Evolutionary conservation across 2,113 vertebrate species (phyloP), one percentile per base, ranked within the genome.

Genomic region (Ameiurus melas): DNA sequence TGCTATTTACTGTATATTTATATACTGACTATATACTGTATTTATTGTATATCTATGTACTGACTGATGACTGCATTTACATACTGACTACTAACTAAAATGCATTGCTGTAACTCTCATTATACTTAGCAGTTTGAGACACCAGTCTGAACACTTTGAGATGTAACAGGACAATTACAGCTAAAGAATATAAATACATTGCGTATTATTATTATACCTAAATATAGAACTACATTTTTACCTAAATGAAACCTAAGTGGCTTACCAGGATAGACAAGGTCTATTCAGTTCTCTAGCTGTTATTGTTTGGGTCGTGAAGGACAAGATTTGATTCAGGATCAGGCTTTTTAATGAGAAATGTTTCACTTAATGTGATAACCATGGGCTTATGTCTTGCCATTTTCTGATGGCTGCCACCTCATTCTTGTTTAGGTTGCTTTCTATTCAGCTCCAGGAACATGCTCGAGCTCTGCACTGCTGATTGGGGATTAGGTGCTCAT

Each of bases 401-500:
- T 79, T 77, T 88, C 71, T 82, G 73, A 79, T 86, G 66, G 68
- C 84, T 86, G 71, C 79, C 55, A 39, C 80, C 53, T 79, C 33
- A 55, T 64, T 51, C 71, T 64, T 71, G 80, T 78, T 83, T 86
- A 75, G 51, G 58, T 85, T 84, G 53, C 77, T 90, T 60, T 81
- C 55, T 79, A 27, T 70, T 73, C 85, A 83, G 85, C 87, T 77
- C 36, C 79, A 81, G 87, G 90, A 93, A 91, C 90, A 85, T 66
- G 88, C 92, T 91, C 86, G 82, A 90, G 92, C 89, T 92, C 93
- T 43, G 89, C 92, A 91, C 90, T 92, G 92, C 93, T 95, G 94
- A 95, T 94, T 94, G 92, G 92, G 95, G 95, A 95, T 95, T 95
- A 95, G 93, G 92, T 90, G 93, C 93, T 94, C 93, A 93, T 92